phyloP scores from a whole-genome alignment of 2,888 invertebrate genomes.

The Crossocerus cetratus region DNA sequence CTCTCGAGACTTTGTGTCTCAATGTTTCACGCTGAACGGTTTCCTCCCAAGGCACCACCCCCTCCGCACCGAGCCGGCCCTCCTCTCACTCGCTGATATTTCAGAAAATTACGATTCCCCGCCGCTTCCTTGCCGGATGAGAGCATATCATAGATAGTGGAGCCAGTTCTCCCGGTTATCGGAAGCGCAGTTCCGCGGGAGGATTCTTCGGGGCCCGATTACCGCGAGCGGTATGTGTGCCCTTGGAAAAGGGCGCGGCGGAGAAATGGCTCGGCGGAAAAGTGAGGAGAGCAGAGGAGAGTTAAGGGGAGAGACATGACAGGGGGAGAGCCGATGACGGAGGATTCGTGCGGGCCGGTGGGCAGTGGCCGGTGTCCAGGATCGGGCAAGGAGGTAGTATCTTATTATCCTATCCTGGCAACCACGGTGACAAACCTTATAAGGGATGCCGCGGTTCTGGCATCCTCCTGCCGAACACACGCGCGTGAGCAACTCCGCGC shows the following conservation, averaged over 20 bases:
- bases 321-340: constrained; percentile 53
- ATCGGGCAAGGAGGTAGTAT: constrained; percentile 62
- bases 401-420: constrained; percentile 69
- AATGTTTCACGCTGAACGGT: constrained; percentile 14
- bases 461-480: constrained; percentile 49
- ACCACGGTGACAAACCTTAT: constrained; percentile 66
- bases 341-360: constrained; percentile 26
- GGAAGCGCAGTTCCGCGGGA: constrained; percentile 2
- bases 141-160: background rate
- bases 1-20: constrained; percentile 47
- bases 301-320: constrained; percentile 19
- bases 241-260: background rate
- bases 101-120: no score
- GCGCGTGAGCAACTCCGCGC: constrained; percentile 32
- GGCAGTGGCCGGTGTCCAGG: constrained; percentile 66
- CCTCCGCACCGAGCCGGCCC: background rate
- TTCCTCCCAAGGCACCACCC: background rate
- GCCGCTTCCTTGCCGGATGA: constrained; percentile 1
- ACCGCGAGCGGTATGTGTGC: background rate
- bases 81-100: background rate
- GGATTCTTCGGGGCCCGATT: background rate
- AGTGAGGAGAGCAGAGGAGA: background rate
- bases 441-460: constrained; percentile 61
- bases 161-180: constrained; percentile 9
- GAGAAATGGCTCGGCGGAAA: no score